Base-by-base conservation (phyloP, 2,797 vertebrate genomes). In the Esox masquinongy region DNA sequence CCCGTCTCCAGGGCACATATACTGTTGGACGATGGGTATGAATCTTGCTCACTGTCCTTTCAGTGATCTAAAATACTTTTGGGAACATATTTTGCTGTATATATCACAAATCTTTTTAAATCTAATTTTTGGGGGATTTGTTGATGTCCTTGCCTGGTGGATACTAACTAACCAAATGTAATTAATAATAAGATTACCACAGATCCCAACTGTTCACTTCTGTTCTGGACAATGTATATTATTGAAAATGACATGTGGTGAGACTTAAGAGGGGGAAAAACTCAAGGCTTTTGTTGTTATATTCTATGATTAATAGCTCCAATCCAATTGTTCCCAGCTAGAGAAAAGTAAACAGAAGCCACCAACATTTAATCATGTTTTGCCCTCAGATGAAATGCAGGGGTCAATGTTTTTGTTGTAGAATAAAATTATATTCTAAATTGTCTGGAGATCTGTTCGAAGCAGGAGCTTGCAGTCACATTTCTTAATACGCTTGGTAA, bases 221-320 rank as follows among this genome's bases (percentile, higher is more conserved):
- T 68, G 39, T 68, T 39, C 24, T 49, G 0, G 50, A 31, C 69
- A 31, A 66, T 70, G 49, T 70, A 14, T 50, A 31, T 70, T 14
- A 49, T 70, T 64, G 26, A 15, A 29, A 64, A 51, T 70, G 15
- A 16, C 22, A 26, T 50, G 22, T 51, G 47, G 47, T 2, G n/a
- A 8, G 4, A 66, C n/a, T 59, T 11, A 7, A 9, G n/a, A 11
- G 53, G n/a, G n/a, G n/a, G n/a, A 59, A 59, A 24, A 43, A 9
- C 39, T 1, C 2, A 43, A 43, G 5, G 39, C 49, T 26, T 70
- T 22, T 70, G 68, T 26, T 29, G 68, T 70, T 70, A 22, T 70
- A 26, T 16, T 15, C 29, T n/a, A 29, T 70, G 70, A 29, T 72
- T 71, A 53, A 71, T 71, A 26, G 24, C 26, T 53, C 24, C 50